These are phyloP conservation scores for Archocentrus centrarchus DNA, from an alignment of 2,113 vertebrate species.

Conservation along the genomic window DNA sequence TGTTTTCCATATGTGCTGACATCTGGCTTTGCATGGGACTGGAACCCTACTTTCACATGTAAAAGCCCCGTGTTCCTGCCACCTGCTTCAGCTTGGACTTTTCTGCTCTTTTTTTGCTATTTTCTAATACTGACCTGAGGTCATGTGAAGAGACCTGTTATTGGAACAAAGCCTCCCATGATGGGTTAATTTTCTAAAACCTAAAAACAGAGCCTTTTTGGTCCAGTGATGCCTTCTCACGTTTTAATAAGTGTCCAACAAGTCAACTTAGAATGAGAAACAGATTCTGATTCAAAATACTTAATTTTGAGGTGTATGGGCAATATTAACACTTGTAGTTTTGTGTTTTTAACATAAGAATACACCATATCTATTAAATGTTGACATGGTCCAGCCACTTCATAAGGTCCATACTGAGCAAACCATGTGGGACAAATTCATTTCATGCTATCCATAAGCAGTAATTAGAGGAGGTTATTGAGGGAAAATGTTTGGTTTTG, in stretches of 20 bases:
- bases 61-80: background rate
- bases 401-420: background rate
- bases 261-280: background rate
- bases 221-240: too few relatives aligned
- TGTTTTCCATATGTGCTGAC: too few relatives aligned
- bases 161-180: background rate
- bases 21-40: too few relatives aligned
- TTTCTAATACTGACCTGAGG: background rate
- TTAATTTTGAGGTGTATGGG: background rate
- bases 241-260: background rate
- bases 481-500: background rate
- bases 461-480: background rate
- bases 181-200: background rate
- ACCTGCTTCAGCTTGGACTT: background rate
- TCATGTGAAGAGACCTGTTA: background rate
- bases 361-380: background rate
- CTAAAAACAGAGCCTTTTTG: background rate
- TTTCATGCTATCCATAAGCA: background rate
- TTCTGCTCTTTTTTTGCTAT: background rate
- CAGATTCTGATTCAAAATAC: background rate
- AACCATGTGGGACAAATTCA: background rate
- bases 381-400: background rate
- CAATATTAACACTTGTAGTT: background rate
- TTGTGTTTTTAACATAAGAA: background rate
- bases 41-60: background rate